Percentiles rank a stretch among this genome's conserved stretches.
phyloP scores from a whole-genome alignment of 2,888 invertebrate species.

The Dynastes grantii region DNA sequence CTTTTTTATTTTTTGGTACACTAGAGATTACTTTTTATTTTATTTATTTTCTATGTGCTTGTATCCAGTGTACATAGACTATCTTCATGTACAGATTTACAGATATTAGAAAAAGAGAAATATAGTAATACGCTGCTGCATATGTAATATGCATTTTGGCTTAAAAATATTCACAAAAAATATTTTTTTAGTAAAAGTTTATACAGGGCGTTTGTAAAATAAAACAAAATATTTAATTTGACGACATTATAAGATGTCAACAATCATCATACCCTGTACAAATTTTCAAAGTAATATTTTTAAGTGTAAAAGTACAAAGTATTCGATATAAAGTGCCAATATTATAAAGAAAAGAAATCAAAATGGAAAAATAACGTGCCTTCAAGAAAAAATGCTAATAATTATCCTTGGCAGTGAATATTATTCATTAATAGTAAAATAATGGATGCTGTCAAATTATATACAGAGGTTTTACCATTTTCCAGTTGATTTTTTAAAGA shows the following conservation, averaged over 20 bases:
- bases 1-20: not conserved
- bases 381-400: slow-evolving; percentile 18
- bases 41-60: slow-evolving; percentile 17
- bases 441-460: not conserved
- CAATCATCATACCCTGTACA: not conserved
- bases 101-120: not conserved
- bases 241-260: not conserved
- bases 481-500: not conserved
- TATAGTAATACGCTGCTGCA: slow-evolving; percentile 45
- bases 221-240: slow-evolving; percentile 4
- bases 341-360: slow-evolving; percentile 47
- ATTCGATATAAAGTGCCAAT: slow-evolving; percentile 58
- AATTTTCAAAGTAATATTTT: slow-evolving; percentile 49
- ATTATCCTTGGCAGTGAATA: not conserved
- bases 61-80: slow-evolving; percentile 27
- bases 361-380: slow-evolving; percentile 43
- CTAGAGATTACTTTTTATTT: slow-evolving; percentile 4
- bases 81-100: slow-evolving; percentile 36
- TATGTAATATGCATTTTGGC: slow-evolving; percentile 45
- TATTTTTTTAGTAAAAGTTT: slow-evolving; percentile 50
- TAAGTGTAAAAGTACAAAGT: slow-evolving; percentile 56
- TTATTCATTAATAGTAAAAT: slow-evolving; percentile 13
- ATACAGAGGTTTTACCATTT: not conserved
- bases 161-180: slow-evolving; percentile 15
- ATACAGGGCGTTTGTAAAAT: slow-evolving; percentile 43